Evolutionary conservation across 2,797 vertebrate genomes (phyloP).

Genomic region (Platyrinchus mystaceus): DNA sequence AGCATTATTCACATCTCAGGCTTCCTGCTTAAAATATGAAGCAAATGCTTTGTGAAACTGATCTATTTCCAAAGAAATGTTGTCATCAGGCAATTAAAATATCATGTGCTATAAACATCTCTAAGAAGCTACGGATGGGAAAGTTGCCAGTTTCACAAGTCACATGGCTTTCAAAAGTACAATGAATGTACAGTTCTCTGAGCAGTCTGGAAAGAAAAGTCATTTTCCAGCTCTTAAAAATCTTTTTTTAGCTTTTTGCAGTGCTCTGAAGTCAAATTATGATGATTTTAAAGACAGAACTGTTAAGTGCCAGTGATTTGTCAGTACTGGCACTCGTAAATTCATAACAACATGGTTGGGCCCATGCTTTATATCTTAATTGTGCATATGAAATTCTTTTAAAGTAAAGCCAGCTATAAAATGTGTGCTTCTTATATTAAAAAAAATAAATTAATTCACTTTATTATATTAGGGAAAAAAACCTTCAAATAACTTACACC

Average conservation of each 20-base stretch:
- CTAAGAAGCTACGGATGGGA: neutral
- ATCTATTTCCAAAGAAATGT: slow-evolving; percentile 5
- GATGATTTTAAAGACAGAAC: slow-evolving; percentile 40
- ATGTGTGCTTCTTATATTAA: neutral
- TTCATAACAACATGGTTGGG: neutral
- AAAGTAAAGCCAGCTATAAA: slow-evolving; percentile 4
- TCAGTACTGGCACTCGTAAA: neutral
- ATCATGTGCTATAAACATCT: slow-evolving; percentile 32
- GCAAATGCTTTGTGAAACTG: slow-evolving; percentile 6
- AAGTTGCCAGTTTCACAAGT: slow-evolving; percentile 25
- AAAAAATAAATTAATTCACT: neutral
- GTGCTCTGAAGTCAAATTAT: slow-evolving; percentile 40
- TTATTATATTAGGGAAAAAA: neutral
- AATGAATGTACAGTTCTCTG: slow-evolving; percentile 53
- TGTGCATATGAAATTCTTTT: neutral
- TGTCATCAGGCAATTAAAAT: slow-evolving; percentile 40
- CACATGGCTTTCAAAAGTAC: slow-evolving; percentile 37
- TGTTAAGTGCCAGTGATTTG: slow-evolving; percentile 19
- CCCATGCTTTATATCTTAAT: neutral
- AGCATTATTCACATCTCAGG: neutral
- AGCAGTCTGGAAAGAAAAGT: slow-evolving; percentile 51
- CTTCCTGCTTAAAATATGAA: neutral
- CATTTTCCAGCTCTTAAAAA: slow-evolving; percentile 38
- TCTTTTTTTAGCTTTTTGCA: slow-evolving; percentile 37
- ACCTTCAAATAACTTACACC: neutral